Evolutionary conservation across 2,888 invertebrate genomes (phyloP), one percentile per base, ranked within the genome.

Genomic region (Tiphia femorata): DNA sequence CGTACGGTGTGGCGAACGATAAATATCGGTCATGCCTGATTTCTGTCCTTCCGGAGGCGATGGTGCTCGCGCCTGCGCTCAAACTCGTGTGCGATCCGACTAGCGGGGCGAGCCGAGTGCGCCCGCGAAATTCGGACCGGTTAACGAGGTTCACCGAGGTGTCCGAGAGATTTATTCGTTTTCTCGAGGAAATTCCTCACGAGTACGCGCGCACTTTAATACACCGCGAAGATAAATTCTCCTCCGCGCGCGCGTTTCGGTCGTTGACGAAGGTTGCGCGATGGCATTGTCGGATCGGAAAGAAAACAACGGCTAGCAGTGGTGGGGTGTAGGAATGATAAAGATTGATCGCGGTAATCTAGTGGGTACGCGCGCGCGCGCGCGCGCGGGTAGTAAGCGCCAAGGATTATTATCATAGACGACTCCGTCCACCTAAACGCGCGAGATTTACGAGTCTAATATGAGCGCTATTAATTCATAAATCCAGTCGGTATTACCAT

Each of bases 381-480:
- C 40, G 35, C 10, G 6, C 30, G 7, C 29, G 49, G 50, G 53
- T 54, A 54, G 25, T 47, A 61, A 51, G 7, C 14, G 49, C 14
- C 16, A 30, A 10, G 16, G 43, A 54, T 69, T 70, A 68, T 68
- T 57, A 41, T 42, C 42, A 37, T 43, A 27, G 55, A 68, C 63
- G 58, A 70, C 61, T 63, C 58, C 52, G 55, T 66, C 70, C 50
- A 60, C 47, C 63, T 49, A 60, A 61, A 66, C 46, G 57, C 17
- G n/a, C n/a, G 41, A 57, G 67, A 70, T 66, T 69, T 69, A 69
- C 67, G 57, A 27, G 35, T 61, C 63, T 67, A 70, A 67, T 70
- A 58, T 67, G 70, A 70, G 57, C 70, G 51, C 61, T 59, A 69
- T 69, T 66, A 69, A 69, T 69, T 69, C 70, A 70, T 63, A 68